A percentile compares a stretch with the other conserved stretches of the same genome.
Evolutionary conservation across 2,797 vertebrate species (phyloP).

Genomic region (Pogoniulus pusillus): DNA sequence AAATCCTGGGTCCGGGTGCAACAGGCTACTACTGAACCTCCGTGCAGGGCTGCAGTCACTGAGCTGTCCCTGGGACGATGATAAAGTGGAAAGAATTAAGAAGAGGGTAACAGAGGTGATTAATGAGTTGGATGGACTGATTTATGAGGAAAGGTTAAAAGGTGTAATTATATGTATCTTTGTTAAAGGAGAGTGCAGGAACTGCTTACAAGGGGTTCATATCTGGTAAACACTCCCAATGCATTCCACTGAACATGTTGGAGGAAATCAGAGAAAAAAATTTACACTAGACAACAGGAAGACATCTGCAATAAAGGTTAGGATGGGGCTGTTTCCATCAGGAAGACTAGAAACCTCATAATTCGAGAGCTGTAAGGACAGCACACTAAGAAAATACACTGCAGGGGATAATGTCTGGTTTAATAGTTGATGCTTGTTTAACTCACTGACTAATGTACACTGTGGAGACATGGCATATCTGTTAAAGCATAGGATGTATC

Average conservation of each 20-base stretch:
- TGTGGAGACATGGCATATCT: conserved; percentile 35
- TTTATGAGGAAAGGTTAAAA: conserved; percentile 55
- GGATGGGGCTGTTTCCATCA: background rate
- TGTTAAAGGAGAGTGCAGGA: conserved; percentile 21
- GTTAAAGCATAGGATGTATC: background rate
- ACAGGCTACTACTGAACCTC: background rate
- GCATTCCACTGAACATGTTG: background rate
- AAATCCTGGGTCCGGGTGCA: background rate
- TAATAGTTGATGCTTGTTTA: conserved; percentile 62
- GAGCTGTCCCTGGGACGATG: background rate
- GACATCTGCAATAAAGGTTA: background rate
- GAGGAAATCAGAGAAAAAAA: conserved; percentile 6
- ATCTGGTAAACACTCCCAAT: background rate
- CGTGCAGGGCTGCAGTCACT: accelerated
- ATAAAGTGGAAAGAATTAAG: conserved; percentile 51
- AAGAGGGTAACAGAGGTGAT: conserved; percentile 45
- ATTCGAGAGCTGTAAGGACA: conserved; percentile 40
- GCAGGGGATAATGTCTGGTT: conserved; percentile 56
- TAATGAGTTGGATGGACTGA: conserved; percentile 51
- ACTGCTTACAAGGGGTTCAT: background rate
- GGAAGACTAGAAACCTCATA: conserved; percentile 30
- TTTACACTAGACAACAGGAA: background rate
- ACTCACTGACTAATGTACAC: conserved; percentile 51
- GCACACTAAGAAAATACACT: conserved; percentile 61
- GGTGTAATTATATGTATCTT: conserved; percentile 56